Evolutionary conservation across 1,140 invertebrate genomes (phyloP).

Genomic region (Heliconius hewitsoni): DNA sequence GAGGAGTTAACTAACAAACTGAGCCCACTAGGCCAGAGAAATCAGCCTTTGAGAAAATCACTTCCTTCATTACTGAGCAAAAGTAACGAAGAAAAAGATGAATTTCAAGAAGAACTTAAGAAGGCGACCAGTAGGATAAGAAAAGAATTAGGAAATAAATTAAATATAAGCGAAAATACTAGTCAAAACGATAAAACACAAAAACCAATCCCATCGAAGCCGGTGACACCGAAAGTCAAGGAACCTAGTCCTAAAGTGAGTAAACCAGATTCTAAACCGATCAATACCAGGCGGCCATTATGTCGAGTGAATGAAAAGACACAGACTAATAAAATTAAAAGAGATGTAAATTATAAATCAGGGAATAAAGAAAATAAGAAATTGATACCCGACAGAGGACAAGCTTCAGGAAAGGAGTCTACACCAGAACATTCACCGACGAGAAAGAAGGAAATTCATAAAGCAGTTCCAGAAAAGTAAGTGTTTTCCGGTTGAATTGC

Average conservation of each 20-base stretch:
- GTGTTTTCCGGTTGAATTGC: slow-evolving; percentile 3
- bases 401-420: slow-evolving; percentile 84
- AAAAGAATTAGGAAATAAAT: slow-evolving; percentile 75
- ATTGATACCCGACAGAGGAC: slow-evolving; percentile 74
- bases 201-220: slow-evolving; percentile 74
- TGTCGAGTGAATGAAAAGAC: slow-evolving; percentile 55
- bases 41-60: slow-evolving; percentile 76
- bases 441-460: slow-evolving; percentile 53
- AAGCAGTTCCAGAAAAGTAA: slow-evolving; percentile 58
- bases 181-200: slow-evolving; percentile 71
- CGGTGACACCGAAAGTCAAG: slow-evolving; percentile 65
- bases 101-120: slow-evolving; percentile 86
- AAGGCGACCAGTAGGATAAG: slow-evolving; percentile 84
- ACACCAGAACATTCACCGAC: slow-evolving; percentile 81
- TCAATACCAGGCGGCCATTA: slow-evolving; percentile 62
- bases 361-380: slow-evolving; percentile 64
- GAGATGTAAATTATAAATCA: slow-evolving; percentile 54
- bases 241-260: slow-evolving; percentile 74
- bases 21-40: slow-evolving; percentile 56
- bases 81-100: slow-evolving; percentile 84
- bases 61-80: slow-evolving; percentile 81
- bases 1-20: slow-evolving; percentile 65
- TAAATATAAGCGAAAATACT: slow-evolving; percentile 73
- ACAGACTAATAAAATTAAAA: slow-evolving; percentile 46
- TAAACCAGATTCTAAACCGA: slow-evolving; percentile 59